Evolutionary conservation across 1,140 invertebrate genomes (phyloP), one percentile per base, ranked within the genome.

Genomic region (Psilanteris sp.): DNA sequence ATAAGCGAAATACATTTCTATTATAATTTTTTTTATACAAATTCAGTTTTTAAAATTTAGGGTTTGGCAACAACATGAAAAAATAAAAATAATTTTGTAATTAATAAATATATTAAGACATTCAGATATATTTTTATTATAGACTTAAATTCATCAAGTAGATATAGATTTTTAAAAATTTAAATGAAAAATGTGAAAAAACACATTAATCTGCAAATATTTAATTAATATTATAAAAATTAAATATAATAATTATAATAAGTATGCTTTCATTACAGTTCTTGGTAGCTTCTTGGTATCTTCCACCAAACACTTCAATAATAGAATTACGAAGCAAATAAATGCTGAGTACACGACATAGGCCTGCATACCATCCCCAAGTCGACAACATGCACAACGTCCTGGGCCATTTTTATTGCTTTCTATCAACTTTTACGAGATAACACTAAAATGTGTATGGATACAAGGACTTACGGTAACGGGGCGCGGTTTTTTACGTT

Each of bases 21-120:
- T n/a, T n/a, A n/a, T n/a, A n/a, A n/a, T n/a, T n/a, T n/a, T n/a
- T n/a, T n/a, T n/a, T n/a, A n/a, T n/a, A n/a, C n/a, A n/a, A n/a
- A n/a, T n/a, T n/a, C n/a, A n/a, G n/a, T n/a, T n/a, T n/a, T n/a
- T 15, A 9, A 37, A 54, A 71, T 84, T 14, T 73, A 94, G 93
- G 41, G 95, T 97, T 14, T 98, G 97, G 97, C 97, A 98, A 86
- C 97, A n/a, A n/a, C n/a, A n/a, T n/a, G n/a, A n/a, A n/a, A n/a
- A n/a, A n/a, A n/a, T n/a, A n/a, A n/a, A n/a, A n/a, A n/a, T n/a
- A n/a, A n/a, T n/a, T n/a, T n/a, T n/a, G n/a, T n/a, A n/a, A n/a
- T n/a, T n/a, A n/a, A n/a, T n/a, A n/a, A n/a, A n/a, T n/a, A n/a
- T n/a, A n/a, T n/a, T n/a, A n/a, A n/a, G n/a, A n/a, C n/a, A n/a